phyloP scores from a whole-genome alignment of 2,797 vertebrate genomes.

The Cichlasoma orientale region DNA sequence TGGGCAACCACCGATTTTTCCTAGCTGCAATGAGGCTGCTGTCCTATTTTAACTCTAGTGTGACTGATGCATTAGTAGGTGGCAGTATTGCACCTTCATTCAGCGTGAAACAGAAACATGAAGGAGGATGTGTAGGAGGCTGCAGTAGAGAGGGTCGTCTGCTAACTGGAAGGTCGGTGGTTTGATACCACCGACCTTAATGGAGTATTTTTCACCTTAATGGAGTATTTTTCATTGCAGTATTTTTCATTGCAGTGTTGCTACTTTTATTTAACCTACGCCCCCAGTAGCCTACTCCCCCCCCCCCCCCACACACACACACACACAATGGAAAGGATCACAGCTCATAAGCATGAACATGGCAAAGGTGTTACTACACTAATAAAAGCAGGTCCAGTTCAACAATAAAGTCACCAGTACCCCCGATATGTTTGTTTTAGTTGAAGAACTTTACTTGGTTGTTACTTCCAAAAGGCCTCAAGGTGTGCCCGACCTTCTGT shows the following conservation, averaged over 20 bases:
- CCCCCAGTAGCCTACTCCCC: no score
- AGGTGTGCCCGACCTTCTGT: slow-evolving; percentile 61
- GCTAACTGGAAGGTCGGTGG: background rate
- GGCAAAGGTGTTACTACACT: background rate
- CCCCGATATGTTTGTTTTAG: background rate
- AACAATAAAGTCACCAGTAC: background rate
- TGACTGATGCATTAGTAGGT: background rate
- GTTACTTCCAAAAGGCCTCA: slow-evolving; percentile 29
- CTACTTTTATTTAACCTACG: background rate
- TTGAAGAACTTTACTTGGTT: background rate
- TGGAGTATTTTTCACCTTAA: background rate
- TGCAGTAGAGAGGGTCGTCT: background rate
- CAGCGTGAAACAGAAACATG: background rate
- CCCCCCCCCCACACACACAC: no score
- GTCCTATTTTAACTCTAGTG: background rate
- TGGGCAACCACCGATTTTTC: background rate
- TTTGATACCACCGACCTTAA: no score
- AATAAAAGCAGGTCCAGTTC: background rate
- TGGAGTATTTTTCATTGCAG: background rate
- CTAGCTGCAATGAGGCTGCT: background rate
- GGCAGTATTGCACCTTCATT: background rate
- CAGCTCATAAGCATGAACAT: background rate
- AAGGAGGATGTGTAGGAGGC: background rate
- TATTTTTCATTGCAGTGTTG: background rate
- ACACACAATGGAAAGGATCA: no score